Percentiles rank a stretch among this genome's conserved stretches.
These are phyloP conservation scores for Liparis tanakae DNA, from an alignment of 2,797 vertebrate species.

Conservation along the genomic window DNA sequence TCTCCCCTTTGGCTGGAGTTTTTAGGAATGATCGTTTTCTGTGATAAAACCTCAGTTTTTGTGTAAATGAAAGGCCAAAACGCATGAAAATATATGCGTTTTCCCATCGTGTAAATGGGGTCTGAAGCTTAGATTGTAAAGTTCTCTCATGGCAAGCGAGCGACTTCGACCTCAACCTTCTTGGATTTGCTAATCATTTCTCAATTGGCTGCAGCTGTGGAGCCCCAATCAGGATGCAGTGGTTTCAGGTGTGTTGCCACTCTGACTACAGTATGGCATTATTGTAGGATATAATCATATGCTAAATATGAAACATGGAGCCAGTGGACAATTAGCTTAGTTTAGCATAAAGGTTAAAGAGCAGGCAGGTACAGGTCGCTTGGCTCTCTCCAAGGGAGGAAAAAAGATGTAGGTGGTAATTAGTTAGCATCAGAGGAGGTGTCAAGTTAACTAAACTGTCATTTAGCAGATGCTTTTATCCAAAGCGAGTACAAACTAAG, in stretches of 20 bases:
- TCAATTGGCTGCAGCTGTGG: conserved; percentile 32
- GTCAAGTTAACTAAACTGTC: no score
- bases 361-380: neutral
- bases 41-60: no score
- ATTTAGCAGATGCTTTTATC: no score
- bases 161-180: neutral
- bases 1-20: no score
- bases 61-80: no score
- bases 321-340: neutral
- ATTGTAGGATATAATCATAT: neutral
- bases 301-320: neutral
- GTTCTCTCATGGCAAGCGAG: neutral
- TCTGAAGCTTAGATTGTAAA: neutral
- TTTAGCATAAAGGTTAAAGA: neutral
- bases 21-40: no score
- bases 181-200: conserved; percentile 21
- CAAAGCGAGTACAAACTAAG: no score
- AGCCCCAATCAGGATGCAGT: conserved; percentile 7
- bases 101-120: no score
- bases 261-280: neutral
- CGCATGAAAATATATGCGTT: no score
- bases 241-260: conserved; percentile 1
- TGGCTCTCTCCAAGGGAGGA: neutral
- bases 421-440: neutral
- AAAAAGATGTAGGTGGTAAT: neutral